These are phyloP conservation scores for Pseudomyrmex pallidus DNA, from an alignment of 1,140 invertebrate genomes.

Conservation along the genomic window DNA sequence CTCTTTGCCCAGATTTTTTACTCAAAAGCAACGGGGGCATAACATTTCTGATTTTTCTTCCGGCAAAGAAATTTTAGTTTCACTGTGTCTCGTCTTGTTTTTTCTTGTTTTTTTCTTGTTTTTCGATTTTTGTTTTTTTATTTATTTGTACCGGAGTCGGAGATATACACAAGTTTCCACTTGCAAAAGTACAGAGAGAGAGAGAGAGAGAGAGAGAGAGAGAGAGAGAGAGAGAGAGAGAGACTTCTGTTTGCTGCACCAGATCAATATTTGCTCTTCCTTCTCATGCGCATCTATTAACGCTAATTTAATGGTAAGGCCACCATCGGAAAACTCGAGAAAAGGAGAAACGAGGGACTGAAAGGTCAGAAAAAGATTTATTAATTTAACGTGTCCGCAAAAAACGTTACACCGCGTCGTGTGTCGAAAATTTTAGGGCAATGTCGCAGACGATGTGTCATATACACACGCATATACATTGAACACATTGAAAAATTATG, in stretches of 20 bases:
- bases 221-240: too few species aligned
- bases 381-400: background rate
- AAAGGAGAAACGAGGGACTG: background rate
- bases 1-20: constrained; percentile 30
- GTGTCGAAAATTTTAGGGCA: too few species aligned
- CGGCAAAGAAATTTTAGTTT: constrained; percentile 45
- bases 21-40: constrained; percentile 25
- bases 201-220: too few species aligned
- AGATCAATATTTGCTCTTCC: constrained; percentile 47
- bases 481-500: background rate
- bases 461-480: background rate
- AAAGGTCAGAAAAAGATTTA: background rate
- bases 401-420: too few species aligned
- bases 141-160: constrained; percentile 10
- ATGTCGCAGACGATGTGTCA: background rate
- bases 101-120: too few species aligned
- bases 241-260: constrained; percentile 9
- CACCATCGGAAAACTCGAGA: background rate
- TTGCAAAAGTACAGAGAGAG: constrained; percentile 8
- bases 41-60: constrained; percentile 46
- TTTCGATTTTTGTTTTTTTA: too few species aligned
- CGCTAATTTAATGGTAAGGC: constrained; percentile 28
- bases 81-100: background rate
- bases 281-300: constrained; percentile 13
- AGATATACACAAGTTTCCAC: constrained; percentile 20